Evolutionary conservation across 2,888 invertebrate species (phyloP).

Genomic region (Vannuccia rotundouncinata): DNA sequence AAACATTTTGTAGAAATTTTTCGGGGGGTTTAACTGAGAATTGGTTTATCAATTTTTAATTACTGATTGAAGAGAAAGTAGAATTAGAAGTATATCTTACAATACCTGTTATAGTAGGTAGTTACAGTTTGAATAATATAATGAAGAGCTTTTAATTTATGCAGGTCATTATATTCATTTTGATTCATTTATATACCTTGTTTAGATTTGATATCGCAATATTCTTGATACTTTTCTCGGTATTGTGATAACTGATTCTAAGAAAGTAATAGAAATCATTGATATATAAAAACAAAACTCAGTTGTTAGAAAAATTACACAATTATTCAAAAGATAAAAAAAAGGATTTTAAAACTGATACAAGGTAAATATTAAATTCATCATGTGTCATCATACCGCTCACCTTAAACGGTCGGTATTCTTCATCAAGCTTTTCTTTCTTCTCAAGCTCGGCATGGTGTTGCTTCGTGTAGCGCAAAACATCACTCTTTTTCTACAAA

Average conservation of each 20-base stretch:
- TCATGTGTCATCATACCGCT: not conserved
- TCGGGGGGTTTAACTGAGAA: no score
- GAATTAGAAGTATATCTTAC: no score
- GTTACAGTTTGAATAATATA: no score
- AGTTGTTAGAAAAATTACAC: not conserved
- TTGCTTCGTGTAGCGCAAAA: not conserved
- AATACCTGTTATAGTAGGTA: no score
- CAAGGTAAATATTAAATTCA: not conserved
- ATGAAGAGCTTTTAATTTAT: no score
- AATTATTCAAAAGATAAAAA: not conserved
- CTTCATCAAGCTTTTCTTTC: not conserved
- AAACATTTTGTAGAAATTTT: not conserved
- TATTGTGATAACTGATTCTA: not conserved
- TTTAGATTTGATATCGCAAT: not conserved
- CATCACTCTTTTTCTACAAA: not conserved
- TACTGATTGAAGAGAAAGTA: no score
- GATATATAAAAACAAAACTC: not conserved
- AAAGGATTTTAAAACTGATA: not conserved
- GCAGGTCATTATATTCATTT: no score
- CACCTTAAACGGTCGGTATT: not conserved
- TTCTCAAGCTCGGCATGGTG: not conserved
- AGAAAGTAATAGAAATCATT: not conserved
- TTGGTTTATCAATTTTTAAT: no score
- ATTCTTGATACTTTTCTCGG: not conserved
- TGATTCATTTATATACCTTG: no score